A percentile compares a stretch with the other conserved stretches of the same genome.
phyloP scores from a whole-genome alignment of 2,888 invertebrate genomes.

The Ornithoptera priamus region DNA sequence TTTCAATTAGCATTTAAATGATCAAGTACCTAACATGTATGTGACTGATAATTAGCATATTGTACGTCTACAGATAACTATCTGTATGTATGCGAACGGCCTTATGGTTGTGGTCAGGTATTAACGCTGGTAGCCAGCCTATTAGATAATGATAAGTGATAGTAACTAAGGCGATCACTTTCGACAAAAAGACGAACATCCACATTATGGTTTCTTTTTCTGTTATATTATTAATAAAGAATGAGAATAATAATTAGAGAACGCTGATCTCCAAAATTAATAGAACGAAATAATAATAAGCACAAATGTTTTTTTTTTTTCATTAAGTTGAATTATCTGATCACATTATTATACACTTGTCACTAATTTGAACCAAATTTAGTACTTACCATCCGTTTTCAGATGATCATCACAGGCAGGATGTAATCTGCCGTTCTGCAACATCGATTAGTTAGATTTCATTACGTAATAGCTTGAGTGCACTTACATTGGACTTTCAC shows the following conservation, averaged over 20 bases:
- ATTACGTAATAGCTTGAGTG: neutral
- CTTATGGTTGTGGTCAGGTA: neutral
- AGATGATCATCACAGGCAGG: too few relatives aligned
- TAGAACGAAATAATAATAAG: too few relatives aligned
- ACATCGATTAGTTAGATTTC: neutral
- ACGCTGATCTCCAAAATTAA: too few relatives aligned
- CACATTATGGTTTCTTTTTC: too few relatives aligned
- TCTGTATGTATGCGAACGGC: slow-evolving; percentile 25
- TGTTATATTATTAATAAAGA: too few relatives aligned
- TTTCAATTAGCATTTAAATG: slow-evolving; percentile 29
- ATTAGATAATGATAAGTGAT: slow-evolving; percentile 20
- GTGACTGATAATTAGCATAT: slow-evolving; percentile 26
- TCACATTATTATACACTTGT: neutral
- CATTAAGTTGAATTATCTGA: too few relatives aligned
- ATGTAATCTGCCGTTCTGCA: too few relatives aligned
- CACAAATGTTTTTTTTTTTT: too few relatives aligned
- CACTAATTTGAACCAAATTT: too few relatives aligned
- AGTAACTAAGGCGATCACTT: slow-evolving; percentile 8
- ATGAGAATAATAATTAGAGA: too few relatives aligned
- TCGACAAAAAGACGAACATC: neutral
- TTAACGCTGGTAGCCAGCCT: slow-evolving; percentile 18
- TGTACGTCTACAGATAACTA: slow-evolving; percentile 24
- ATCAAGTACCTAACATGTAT: slow-evolving; percentile 23
- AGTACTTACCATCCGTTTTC: too few relatives aligned
- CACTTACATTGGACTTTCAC: slow-evolving; percentile 98